Evolutionary conservation across 2,113 vertebrate genomes (phyloP).

Genomic region (Prionailurus viverrinus): DNA sequence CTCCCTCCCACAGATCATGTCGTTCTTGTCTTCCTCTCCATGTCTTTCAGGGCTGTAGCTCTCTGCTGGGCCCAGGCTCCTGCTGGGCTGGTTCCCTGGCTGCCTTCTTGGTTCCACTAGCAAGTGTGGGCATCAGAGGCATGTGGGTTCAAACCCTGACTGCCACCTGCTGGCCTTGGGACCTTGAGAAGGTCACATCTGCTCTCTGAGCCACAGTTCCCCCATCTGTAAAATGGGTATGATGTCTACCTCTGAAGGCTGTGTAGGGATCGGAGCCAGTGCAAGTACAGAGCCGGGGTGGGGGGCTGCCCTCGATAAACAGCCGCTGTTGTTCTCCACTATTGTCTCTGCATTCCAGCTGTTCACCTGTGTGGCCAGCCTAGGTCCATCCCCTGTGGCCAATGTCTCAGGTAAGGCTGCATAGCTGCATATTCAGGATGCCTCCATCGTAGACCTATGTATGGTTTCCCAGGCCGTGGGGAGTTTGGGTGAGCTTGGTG

Average conservation of each 20-base stretch:
- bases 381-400: background rate
- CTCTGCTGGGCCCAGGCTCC: background rate
- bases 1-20: background rate
- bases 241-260: background rate
- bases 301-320: background rate
- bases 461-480: background rate
- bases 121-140: background rate
- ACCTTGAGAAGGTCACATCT: background rate
- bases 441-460: accelerated
- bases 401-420: background rate
- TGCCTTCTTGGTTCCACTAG: background rate
- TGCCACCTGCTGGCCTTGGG: background rate
- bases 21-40: background rate
- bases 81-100: background rate
- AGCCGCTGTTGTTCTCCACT: accelerated
- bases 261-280: background rate
- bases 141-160: background rate
- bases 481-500: background rate
- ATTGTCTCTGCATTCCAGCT: background rate
- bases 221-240: background rate
- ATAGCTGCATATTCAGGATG: background rate
- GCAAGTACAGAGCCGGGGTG: background rate
- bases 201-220: background rate
- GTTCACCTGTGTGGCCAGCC: no score
- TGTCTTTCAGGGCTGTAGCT: background rate